phyloP scores from a whole-genome alignment of 2,888 invertebrate genomes.

The Pantelozetes paolii region DNA sequence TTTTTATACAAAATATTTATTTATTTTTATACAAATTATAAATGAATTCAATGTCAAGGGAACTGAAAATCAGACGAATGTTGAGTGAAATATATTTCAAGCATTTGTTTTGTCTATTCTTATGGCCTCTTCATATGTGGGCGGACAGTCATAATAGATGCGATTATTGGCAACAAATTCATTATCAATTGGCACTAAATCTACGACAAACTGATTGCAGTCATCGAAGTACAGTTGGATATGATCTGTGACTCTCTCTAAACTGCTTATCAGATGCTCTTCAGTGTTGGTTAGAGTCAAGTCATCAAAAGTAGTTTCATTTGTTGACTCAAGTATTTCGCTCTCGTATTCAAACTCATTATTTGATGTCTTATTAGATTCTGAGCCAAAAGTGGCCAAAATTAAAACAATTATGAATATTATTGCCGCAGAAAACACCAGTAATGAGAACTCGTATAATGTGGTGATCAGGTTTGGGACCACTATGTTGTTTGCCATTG shows the following conservation, averaged over 20 bases:
- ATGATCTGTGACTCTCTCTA: conserved; percentile 30
- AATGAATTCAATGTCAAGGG: too few species aligned
- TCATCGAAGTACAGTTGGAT: conserved; percentile 35
- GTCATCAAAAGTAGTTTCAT: conserved; percentile 9
- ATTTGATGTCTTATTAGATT: not conserved
- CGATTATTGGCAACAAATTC: not conserved
- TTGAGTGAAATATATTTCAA: too few species aligned
- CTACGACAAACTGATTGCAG: conserved; percentile 17
- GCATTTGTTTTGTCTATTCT: not conserved
- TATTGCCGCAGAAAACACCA: conserved; percentile 37
- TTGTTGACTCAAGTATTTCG: conserved; percentile 6
- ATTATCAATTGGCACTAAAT: not conserved
- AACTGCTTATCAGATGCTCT: not conserved
- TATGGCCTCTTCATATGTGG: conserved; percentile 27
- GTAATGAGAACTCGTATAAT: conserved; percentile 32
- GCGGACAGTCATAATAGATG: not conserved
- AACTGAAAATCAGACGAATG: too few species aligned
- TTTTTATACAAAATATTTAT: too few species aligned
- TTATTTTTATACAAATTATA: too few species aligned
- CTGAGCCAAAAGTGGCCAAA: conserved; percentile 38
- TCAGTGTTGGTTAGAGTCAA: conserved; percentile 23
- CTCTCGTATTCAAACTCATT: conserved; percentile 3
- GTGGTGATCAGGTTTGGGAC: conserved; percentile 17
- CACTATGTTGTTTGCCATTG: conserved; percentile 15
- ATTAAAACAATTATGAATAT: conserved; percentile 39